Base-by-base conservation (phyloP, 2,797 vertebrate species). In the Typhlichthys eigenmanni region DNA sequence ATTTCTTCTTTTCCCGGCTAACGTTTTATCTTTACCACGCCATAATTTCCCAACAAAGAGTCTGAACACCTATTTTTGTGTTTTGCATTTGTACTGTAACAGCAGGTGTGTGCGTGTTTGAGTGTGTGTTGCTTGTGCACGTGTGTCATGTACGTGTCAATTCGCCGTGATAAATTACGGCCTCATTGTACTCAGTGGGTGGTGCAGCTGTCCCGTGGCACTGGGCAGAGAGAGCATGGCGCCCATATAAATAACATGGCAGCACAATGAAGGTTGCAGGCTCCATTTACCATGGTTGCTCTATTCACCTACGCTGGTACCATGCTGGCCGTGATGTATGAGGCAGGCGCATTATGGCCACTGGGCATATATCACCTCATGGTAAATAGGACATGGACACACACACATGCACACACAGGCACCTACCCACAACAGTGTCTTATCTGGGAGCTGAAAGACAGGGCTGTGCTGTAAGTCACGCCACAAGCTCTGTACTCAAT, bases 351-450 rank as follows among this genome's bases (percentile, higher is more conserved):
- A 82, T 66, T 82, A 79, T 80, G 67, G 65, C 48, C 68, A 14
- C 69, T 5, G 29, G 53, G 55, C 73, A 76, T 82, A 67, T 60
- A 76, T 82, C 80, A 81, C 80, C 78, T 85, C 83, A 89, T 88
- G 80, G 83, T 63, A 34, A 60, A 69, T 64, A 62, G 68, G 68
- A 75, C 75, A 63, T 38, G 48, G 76, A 66, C 13, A 6, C 72
- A 62, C 32, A 60, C 56, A 66, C 61, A 74, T 55, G 61, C 60
- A 58, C 58, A 50, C 43, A 32, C 46, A 29, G 17, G 14, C 45
- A 48, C 19, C 29, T 19, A 46, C 46, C 47, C 46, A 59, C 45
- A 59, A 55, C 50, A 45, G 51, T 7, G 8, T 50, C 2, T 68
- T 80, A 81, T 86, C 78, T 81, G 38, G 59, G 60, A 16, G 73